phyloP scores from a whole-genome alignment of 2,888 invertebrate genomes.

The Chydorus sphaericus region DNA sequence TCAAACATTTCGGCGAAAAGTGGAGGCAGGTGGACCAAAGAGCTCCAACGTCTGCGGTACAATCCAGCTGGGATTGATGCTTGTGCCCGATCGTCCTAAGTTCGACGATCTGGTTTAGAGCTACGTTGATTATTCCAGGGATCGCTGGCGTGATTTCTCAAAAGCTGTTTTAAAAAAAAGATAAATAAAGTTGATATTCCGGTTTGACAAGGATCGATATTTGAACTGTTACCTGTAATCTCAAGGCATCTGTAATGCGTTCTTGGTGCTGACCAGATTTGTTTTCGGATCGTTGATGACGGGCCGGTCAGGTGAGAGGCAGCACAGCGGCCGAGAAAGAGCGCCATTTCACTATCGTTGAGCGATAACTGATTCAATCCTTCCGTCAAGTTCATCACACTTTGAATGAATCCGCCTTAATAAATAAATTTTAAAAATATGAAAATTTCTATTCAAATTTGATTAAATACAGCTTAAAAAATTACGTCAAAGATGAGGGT shows the following conservation, averaged over 20 bases:
- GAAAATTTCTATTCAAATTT: not conserved
- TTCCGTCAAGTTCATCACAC: constrained; percentile 66
- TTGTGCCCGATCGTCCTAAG: constrained; percentile 62
- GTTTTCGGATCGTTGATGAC: constrained; percentile 65
- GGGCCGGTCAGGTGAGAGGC: constrained; percentile 59
- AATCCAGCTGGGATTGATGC: constrained; percentile 69
- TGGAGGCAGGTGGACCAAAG: constrained; percentile 63
- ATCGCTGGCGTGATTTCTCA: constrained; percentile 44
- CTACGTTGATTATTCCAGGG: constrained; percentile 39
- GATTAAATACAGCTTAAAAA: constrained; percentile 21
- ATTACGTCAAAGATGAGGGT: constrained; percentile 75
- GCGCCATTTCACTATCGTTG: constrained; percentile 77
- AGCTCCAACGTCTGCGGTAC: constrained; percentile 74
- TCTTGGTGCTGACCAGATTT: constrained; percentile 65
- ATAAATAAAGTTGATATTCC: not conserved
- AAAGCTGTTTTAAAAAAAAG: constrained; percentile 30
- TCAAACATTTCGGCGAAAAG: constrained; percentile 94
- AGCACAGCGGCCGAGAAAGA: constrained; percentile 76
- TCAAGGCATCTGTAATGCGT: constrained; percentile 70
- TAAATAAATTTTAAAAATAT: constrained; percentile 3
- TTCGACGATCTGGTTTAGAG: constrained; percentile 52
- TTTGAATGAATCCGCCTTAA: constrained; percentile 45
- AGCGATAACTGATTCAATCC: constrained; percentile 53
- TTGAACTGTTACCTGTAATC: constrained; percentile 45
- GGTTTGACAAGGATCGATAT: not conserved